These are phyloP conservation scores for Oscheius sp. DNA, from an alignment of 2,888 invertebrate genomes.

Conservation along the genomic window DNA sequence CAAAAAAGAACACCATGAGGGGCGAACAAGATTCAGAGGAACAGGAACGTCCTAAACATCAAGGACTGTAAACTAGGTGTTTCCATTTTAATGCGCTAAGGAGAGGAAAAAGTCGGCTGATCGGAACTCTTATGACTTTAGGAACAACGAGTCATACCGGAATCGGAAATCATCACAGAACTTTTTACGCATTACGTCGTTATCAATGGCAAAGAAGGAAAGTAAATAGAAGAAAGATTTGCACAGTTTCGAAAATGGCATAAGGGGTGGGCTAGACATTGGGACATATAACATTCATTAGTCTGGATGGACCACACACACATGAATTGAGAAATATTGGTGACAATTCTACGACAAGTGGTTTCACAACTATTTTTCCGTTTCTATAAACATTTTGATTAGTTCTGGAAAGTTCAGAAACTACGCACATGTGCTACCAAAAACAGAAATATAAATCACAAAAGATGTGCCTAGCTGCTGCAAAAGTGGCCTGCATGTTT, in stretches of 20 bases:
- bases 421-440: too few species aligned
- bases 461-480: too few species aligned
- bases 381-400: too few species aligned
- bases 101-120: conserved; percentile 9
- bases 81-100: conserved; percentile 1
- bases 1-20: neutral
- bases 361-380: too few species aligned
- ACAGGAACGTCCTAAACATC: conserved; percentile 14
- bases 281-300: too few species aligned
- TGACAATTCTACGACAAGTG: too few species aligned
- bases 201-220: conserved; percentile 16
- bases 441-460: too few species aligned
- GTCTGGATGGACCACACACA: too few species aligned
- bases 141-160: neutral
- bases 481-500: too few species aligned
- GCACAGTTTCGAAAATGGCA: conserved; percentile 1
- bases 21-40: conserved; percentile 1
- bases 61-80: neutral
- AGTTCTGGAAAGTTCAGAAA: too few species aligned
- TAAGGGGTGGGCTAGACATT: too few species aligned
- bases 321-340: too few species aligned
- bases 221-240: neutral
- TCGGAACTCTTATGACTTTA: conserved; percentile 10
- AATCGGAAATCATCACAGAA: conserved; percentile 13
- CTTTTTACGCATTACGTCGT: neutral